Evolutionary conservation across 1,140 invertebrate genomes (phyloP).

Genomic region (Rhyzopertha dominica): DNA sequence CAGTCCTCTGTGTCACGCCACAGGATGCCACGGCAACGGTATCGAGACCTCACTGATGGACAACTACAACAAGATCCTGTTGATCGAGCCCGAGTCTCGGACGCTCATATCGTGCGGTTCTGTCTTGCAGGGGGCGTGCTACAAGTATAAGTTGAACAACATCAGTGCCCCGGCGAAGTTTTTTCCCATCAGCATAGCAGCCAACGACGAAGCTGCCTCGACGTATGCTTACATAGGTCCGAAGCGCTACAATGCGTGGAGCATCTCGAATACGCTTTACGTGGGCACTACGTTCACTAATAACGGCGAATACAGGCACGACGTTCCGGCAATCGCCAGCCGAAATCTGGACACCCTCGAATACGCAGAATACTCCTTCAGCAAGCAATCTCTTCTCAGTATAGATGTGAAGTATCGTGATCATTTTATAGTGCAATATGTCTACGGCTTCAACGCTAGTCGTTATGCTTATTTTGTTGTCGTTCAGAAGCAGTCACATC

Average conservation of each 20-base stretch:
- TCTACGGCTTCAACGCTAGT: constrained; percentile 92
- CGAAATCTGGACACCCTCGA: constrained; percentile 72
- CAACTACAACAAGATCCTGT: constrained; percentile 88
- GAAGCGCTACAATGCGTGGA: constrained; percentile 73
- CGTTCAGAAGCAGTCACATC: constrained; percentile 87
- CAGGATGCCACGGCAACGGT: constrained; percentile 65
- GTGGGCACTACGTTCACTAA: constrained; percentile 93
- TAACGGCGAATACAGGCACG: constrained; percentile 86
- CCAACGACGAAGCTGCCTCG: constrained; percentile 85
- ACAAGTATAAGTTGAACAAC: constrained; percentile 77
- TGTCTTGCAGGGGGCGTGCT: constrained; percentile 80
- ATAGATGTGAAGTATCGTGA: constrained; percentile 93
- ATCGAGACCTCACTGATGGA: constrained; percentile 65
- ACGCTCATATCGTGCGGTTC: constrained; percentile 85
- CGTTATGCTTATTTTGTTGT: constrained; percentile 94
- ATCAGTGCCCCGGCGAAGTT: constrained; percentile 72
- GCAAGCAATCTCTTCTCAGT: constrained; percentile 78
- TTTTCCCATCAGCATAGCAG: constrained; percentile 75
- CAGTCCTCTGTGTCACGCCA: constrained; percentile 82
- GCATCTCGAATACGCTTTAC: constrained; percentile 77
- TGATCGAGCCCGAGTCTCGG: constrained; percentile 76
- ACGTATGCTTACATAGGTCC: constrained; percentile 94
- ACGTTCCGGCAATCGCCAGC: constrained; percentile 88
- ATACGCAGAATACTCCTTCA: constrained; percentile 78
- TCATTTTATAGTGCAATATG: constrained; percentile 90